Percentiles rank a stretch among this genome's conserved stretches.
phyloP scores from a whole-genome alignment of 2,797 vertebrate genomes.

The Telmatherina bonti region DNA sequence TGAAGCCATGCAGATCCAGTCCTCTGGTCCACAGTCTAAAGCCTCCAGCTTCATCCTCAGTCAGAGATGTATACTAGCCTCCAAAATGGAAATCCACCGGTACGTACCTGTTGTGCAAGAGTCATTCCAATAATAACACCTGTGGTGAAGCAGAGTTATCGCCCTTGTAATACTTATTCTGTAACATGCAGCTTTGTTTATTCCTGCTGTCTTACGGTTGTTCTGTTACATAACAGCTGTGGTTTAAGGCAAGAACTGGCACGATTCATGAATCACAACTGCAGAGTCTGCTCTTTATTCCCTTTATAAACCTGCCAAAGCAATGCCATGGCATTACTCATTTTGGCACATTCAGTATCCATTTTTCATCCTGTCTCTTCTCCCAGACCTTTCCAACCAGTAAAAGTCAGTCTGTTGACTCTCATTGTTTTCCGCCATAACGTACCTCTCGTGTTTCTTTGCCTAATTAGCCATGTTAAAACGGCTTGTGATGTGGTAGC shows the following conservation, averaged over 20 bases:
- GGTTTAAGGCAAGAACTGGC: background rate
- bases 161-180: conserved; percentile 2
- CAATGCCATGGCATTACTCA: too few relatives aligned
- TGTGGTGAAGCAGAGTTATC: background rate
- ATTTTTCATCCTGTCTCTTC: too few relatives aligned
- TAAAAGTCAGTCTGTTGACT: too few relatives aligned
- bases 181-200: background rate
- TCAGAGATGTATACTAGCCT: conserved; percentile 76
- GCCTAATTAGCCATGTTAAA: too few relatives aligned
- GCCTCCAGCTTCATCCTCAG: conserved; percentile 74
- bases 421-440: too few relatives aligned
- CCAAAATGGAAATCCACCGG: conserved; percentile 85
- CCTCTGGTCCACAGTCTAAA: conserved; percentile 69
- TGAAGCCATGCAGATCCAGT: conserved; percentile 80
- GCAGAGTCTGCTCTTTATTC: background rate
- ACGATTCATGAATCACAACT: background rate
- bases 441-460: too few relatives aligned
- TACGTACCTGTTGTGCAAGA: conserved; percentile 69
- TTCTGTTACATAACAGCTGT: background rate
- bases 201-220: background rate
- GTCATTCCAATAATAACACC: conserved; percentile 3
- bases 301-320: too few relatives aligned
- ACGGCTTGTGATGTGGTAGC: too few relatives aligned
- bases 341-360: too few relatives aligned
- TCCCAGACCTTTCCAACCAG: too few relatives aligned